phyloP scores from a whole-genome alignment of 2,888 invertebrate species.

The Scaptodrosophila latifasciaeformis region DNA sequence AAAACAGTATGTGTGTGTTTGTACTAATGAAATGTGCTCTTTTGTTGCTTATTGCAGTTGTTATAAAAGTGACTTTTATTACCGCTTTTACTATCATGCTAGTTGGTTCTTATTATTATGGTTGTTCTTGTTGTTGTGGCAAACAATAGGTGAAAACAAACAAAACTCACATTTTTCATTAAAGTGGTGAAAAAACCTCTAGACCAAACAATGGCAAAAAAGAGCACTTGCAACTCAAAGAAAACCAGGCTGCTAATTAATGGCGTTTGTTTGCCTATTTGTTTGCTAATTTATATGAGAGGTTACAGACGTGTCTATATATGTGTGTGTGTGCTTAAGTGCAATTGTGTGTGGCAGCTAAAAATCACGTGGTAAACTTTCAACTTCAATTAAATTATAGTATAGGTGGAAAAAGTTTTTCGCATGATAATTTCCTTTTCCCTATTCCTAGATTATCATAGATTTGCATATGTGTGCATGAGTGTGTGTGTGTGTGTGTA shows the following conservation, averaged over 20 bases:
- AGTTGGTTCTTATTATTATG: no score
- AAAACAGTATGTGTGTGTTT: no score
- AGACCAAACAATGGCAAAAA: neutral
- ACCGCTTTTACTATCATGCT: no score
- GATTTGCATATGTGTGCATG: neutral
- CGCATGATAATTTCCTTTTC: no score
- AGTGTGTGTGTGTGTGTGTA: no score
- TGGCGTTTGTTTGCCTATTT: constrained; percentile 23
- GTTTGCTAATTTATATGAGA: no score
- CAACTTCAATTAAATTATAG: neutral
- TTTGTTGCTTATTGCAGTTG: constrained; percentile 24
- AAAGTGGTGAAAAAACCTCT: constrained; percentile 19
- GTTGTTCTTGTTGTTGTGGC: neutral
- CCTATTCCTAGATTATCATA: no score
- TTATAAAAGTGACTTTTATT: constrained; percentile 3
- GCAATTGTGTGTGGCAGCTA: neutral
- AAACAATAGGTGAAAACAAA: neutral
- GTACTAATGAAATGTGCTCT: no score
- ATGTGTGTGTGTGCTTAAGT: neutral
- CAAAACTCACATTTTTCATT: constrained; percentile 23
- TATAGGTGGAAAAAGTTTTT: neutral
- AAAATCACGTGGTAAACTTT: neutral
- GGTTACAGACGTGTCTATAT: neutral
- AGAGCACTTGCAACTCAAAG: constrained; percentile 10
- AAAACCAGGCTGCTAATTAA: constrained; percentile 27